These are phyloP conservation scores for Lepidothrix coronata DNA, from an alignment of 2,113 vertebrate species.

Conservation along the genomic window DNA sequence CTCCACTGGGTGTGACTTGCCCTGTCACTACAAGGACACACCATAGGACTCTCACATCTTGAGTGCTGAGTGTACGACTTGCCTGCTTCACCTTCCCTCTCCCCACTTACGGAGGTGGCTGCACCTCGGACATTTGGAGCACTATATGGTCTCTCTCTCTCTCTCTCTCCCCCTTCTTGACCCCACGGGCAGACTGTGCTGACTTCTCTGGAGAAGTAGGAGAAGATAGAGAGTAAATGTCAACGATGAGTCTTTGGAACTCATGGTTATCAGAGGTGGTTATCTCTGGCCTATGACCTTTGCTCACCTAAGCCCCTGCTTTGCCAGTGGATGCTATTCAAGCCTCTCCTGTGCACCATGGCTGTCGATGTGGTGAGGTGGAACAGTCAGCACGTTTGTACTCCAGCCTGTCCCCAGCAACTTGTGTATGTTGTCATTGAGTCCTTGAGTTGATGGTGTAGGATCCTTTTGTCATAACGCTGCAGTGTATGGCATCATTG, in stretches of 20 bases:
- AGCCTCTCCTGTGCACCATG: background rate
- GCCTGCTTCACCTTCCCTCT: background rate
- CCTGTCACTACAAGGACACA: background rate
- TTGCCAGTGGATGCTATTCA: background rate
- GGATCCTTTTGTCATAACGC: background rate
- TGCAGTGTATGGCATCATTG: background rate
- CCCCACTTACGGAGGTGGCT: background rate
- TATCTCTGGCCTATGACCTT: background rate
- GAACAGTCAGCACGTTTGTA: background rate
- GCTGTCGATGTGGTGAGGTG: background rate
- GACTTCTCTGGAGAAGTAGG: background rate
- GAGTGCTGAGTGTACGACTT: background rate
- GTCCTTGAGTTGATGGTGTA: background rate
- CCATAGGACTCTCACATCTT: background rate
- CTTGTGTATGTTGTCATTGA: rapidly evolving
- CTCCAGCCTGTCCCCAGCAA: background rate
- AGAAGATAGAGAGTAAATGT: background rate
- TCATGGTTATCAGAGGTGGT: no score
- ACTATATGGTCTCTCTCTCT: background rate
- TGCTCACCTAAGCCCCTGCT: background rate
- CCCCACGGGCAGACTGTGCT: background rate
- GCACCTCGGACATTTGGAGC: background rate
- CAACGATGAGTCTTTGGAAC: background rate
- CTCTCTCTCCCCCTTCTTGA: background rate
- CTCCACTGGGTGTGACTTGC: background rate